Evolutionary conservation across 2,888 invertebrate species (phyloP), one percentile per base, ranked within the genome.

Genomic region (Liopterus haemorrhoidalis): DNA sequence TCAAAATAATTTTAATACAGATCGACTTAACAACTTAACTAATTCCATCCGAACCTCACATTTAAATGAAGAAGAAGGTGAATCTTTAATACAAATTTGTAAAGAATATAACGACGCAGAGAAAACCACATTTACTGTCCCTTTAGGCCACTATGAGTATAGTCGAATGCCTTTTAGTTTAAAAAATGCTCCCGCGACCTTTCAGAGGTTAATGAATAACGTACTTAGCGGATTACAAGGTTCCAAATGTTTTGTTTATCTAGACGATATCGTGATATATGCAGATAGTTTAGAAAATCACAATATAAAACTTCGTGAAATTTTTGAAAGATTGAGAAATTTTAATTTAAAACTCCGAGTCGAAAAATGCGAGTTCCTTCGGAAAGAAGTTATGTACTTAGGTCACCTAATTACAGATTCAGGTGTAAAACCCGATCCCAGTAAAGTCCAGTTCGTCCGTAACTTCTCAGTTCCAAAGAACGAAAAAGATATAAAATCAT

Each of bases 191-290:
- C 57, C 59, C 1, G 46, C 57, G 2, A 57, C 56, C 0, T 62
- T 64, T 22, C 57, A 59, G 50, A 27, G 59, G 5, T 25, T 60
- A 27, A 63, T 63, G 60, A 56, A 62, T 33, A 50, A 25, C 2
- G 55, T 61, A 5, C 43, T 63, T 16, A 12, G 47, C 1, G 59
- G 60, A 5, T 22, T 62, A 1, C 54, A 57, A 52, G 53, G 55
- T 30, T 45, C 31, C 3, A 37, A 44, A 5, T 59, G 60, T 41
- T 57, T 66, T 18, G 60, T 64, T 0, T 67, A 64, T 41, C 31
- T 65, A 8, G 64, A 66, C 36, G 63, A 66, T 45, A 57, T 64
- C 5, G 55, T 65, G 1, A 55, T 64, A 27, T 30, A 53, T 40
- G 57, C 53, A 1, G 48, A 51, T 16, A 49, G 41, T 3, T 16